Conservation (phyloP, 2,797 vertebrate genomes). For the Aphelocoma californica region DNA sequence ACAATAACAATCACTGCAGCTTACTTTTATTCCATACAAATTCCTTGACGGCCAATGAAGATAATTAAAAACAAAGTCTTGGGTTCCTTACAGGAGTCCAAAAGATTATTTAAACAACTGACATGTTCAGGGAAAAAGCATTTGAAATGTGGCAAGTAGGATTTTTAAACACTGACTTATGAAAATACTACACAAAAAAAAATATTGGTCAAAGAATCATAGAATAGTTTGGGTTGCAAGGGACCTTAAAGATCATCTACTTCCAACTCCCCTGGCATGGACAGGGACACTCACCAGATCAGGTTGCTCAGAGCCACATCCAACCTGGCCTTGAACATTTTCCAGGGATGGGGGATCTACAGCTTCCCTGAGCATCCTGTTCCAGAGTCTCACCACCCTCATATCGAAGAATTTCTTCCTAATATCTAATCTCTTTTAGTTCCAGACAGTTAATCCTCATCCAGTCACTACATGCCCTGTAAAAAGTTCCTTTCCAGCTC, state of each 20-base stretch:
- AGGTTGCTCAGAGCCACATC: neutral
- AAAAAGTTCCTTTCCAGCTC: neutral
- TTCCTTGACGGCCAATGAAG: no score
- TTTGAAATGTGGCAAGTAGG: neutral
- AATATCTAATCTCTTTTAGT: neutral
- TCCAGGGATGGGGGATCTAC: neutral
- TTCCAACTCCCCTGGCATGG: neutral
- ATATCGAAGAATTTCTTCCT: neutral
- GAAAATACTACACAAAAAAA: neutral
- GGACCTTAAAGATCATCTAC: neutral
- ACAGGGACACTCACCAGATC: neutral
- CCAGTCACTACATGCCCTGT: no score
- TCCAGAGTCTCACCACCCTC: neutral
- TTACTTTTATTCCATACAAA: neutral
- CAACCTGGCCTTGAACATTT: neutral
- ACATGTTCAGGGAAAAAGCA: neutral
- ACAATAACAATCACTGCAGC: neutral
- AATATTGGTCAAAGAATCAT: neutral
- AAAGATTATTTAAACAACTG: neutral
- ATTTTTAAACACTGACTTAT: neutral
- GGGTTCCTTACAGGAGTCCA: neutral
- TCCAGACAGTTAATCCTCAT: neutral
- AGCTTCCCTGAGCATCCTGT: neutral
- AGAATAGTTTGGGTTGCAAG: neutral
- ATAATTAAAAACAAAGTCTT: neutral